A percentile compares a stretch with the other conserved stretches of the same genome.
phyloP scores from a whole-genome alignment of 2,888 invertebrate genomes.

The Tanytarsus gracilentus region DNA sequence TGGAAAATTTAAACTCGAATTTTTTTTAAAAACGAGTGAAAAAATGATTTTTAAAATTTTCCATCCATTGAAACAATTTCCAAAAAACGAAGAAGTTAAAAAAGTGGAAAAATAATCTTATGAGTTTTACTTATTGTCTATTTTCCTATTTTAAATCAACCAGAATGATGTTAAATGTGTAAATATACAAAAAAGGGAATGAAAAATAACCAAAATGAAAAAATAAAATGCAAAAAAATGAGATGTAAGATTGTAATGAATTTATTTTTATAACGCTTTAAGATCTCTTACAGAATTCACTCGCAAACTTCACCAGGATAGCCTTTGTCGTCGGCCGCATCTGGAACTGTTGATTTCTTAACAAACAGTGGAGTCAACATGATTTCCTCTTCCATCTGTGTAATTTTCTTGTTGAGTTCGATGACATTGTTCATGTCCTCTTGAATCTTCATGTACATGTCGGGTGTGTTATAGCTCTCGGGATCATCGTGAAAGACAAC shows the following conservation, averaged over 20 bases:
- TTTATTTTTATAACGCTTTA: no score
- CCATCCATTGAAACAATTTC: no score
- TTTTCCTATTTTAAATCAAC: no score
- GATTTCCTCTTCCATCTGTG: slow-evolving; percentile 91
- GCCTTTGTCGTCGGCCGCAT: slow-evolving; percentile 1
- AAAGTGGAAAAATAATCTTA: no score
- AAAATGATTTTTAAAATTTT: no score
- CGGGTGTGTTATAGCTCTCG: slow-evolving; percentile 86
- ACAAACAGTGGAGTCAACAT: slow-evolving; percentile 70
- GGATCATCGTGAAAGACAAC: slow-evolving; percentile 93
- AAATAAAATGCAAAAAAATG: background rate
- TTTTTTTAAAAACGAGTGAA: no score
- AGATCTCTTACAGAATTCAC: background rate
- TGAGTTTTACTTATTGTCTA: no score
- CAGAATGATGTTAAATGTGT: no score
- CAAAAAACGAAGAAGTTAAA: no score
- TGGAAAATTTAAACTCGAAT: no score
- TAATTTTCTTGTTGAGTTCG: slow-evolving; percentile 77
- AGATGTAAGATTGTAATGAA: background rate
- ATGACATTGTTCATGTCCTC: slow-evolving; percentile 78
- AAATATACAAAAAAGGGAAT: no score
- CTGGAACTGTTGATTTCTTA: slow-evolving; percentile 14
- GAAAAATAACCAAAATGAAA: no score
- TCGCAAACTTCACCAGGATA: slow-evolving; percentile 15
- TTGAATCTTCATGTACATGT: slow-evolving; percentile 78